Evolutionary conservation across 2,888 invertebrate species (phyloP).

Genomic region (Brenthis ino): DNA sequence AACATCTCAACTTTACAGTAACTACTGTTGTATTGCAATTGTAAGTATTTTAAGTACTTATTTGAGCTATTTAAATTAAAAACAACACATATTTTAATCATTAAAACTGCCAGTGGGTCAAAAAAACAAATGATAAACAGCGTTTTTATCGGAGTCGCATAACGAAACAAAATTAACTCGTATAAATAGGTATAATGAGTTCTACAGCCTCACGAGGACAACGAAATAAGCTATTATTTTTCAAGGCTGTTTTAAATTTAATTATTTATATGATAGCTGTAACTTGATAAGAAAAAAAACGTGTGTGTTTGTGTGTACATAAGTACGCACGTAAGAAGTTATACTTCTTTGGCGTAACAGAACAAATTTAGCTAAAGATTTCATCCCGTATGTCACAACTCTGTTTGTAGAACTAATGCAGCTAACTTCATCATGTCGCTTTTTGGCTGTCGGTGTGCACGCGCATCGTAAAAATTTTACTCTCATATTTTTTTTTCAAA

Average conservation of each 20-base stretch:
- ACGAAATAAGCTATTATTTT: constrained; percentile 6
- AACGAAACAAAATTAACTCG: constrained; percentile 4
- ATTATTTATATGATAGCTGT: not conserved
- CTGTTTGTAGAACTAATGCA: too few species aligned
- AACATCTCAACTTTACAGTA: not conserved
- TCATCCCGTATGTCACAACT: too few species aligned
- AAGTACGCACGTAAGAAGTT: too few species aligned
- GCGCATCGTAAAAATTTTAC: too few species aligned
- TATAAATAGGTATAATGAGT: not conserved
- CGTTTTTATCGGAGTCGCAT: not conserved
- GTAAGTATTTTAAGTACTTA: not conserved
- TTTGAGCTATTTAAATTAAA: constrained; percentile 4
- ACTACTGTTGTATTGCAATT: not conserved
- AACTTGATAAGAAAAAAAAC: not conserved
- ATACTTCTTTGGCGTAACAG: too few species aligned
- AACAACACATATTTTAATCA: not conserved
- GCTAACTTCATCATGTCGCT: too few species aligned
- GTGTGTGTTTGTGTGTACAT: too few species aligned
- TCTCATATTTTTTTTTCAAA: too few species aligned
- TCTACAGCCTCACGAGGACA: constrained; percentile 1
- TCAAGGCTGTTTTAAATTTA: constrained; percentile 6
- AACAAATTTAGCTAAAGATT: too few species aligned
- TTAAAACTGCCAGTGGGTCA: not conserved
- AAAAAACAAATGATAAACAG: constrained; percentile 1
- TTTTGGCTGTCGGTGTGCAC: too few species aligned